Evolutionary conservation across 64 coral and sea anemone species (phyloP).

Genomic region (Stichodactyla mertensii): DNA sequence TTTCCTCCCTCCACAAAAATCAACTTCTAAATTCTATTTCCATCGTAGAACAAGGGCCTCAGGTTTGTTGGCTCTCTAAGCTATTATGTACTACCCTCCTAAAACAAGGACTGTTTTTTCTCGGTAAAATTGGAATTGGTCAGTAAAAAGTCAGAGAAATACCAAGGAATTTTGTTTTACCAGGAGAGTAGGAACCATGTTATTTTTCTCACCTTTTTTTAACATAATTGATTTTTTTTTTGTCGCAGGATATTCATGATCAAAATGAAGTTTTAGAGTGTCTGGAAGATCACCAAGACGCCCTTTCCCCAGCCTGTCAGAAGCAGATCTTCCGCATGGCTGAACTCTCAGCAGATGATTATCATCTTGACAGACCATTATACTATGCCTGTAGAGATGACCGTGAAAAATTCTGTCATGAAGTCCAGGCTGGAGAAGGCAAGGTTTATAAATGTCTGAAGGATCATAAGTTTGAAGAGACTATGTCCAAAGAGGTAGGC

Average conservation of each 20-base stretch:
- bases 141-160: no score
- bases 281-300: slow-evolving; percentile 75
- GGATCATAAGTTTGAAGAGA: slow-evolving; percentile 46
- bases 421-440: slow-evolving; percentile 45
- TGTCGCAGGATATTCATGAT: slow-evolving; percentile 63
- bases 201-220: no score
- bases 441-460: slow-evolving; percentile 60
- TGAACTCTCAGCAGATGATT: slow-evolving; percentile 85
- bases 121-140: no score
- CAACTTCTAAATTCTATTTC: no score
- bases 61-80: no score
- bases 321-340: slow-evolving; percentile 69
- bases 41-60: no score
- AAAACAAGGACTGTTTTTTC: no score
- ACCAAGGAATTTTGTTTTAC: no score
- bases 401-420: slow-evolving; percentile 73
- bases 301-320: slow-evolving; percentile 25
- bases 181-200: no score
- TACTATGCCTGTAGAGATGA: slow-evolving; percentile 92
- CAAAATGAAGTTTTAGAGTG: slow-evolving; percentile 91
- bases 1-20: no score
- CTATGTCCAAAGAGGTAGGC: slow-evolving; percentile 60
- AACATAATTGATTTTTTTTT: background rate
- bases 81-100: no score
- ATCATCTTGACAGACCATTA: slow-evolving; percentile 77